Evolutionary conservation across 2,113 vertebrate genomes (phyloP).

Genomic region (Pteropus alecto): DNA sequence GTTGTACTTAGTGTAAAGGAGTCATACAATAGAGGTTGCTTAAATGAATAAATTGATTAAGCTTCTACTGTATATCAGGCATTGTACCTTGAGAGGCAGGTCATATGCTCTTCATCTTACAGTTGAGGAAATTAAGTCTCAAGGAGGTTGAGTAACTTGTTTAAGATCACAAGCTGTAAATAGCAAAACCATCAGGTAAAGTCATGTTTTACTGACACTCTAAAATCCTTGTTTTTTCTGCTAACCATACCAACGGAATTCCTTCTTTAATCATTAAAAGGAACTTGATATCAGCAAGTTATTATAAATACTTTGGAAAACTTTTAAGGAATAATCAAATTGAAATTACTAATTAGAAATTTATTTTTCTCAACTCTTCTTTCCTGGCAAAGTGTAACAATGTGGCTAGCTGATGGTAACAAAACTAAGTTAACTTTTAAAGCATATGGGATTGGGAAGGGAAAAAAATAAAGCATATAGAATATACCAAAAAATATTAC

Average conservation of each 20-base stretch:
- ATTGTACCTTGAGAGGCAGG: background rate
- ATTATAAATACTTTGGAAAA: background rate
- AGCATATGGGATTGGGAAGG: background rate
- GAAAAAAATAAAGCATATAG: background rate
- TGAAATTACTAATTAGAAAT: constrained; percentile 36
- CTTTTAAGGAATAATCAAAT: background rate
- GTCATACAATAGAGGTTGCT: background rate
- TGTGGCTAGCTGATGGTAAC: background rate
- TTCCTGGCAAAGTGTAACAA: background rate
- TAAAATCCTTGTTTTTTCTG: background rate
- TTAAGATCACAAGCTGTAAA: background rate
- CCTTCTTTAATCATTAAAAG: constrained; percentile 26
- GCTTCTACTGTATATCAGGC: background rate
- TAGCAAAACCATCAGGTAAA: background rate
- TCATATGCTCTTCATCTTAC: background rate
- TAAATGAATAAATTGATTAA: background rate
- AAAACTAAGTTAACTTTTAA: constrained; percentile 16
- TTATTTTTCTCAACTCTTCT: background rate
- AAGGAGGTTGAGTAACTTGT: background rate
- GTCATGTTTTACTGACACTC: background rate
- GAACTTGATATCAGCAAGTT: background rate
- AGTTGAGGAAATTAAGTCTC: constrained; percentile 21
- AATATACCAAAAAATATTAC: background rate
- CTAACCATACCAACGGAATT: background rate
- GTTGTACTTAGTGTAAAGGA: background rate